A percentile compares a stretch with the other conserved stretches of the same genome.
Evolutionary conservation across 2,888 invertebrate species (phyloP).

Genomic region (Cerceris rybyensis): DNA sequence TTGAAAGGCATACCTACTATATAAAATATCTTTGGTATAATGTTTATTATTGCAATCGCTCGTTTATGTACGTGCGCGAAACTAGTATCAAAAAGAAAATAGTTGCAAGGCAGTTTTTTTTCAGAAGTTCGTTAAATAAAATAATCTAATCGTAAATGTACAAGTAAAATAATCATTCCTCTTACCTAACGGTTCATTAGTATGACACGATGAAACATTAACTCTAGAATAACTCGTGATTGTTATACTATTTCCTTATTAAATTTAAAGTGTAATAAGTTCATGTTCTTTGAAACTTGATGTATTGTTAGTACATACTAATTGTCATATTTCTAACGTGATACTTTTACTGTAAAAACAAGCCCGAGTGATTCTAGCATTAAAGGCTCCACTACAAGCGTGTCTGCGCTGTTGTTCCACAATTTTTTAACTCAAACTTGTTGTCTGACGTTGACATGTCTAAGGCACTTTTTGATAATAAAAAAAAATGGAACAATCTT

Average conservation of each 20-base stretch:
- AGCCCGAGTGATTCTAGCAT: constrained; percentile 1
- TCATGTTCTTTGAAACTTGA: neutral
- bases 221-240: neutral
- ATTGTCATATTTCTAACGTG: neutral
- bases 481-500: constrained; percentile 25
- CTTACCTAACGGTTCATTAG: neutral
- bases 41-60: constrained; percentile 73
- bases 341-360: neutral
- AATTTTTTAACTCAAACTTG: constrained; percentile 3
- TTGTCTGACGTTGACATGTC: constrained; percentile 11
- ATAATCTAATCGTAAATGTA: constrained; percentile 50
- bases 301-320: neutral
- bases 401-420: neutral
- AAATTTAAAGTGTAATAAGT: neutral
- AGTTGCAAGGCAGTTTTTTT: constrained; percentile 14
- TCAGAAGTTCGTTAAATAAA: constrained; percentile 51
- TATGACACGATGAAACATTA: neutral
- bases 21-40: constrained; percentile 79
- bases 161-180: constrained; percentile 31
- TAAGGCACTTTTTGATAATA: constrained; percentile 46
- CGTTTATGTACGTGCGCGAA: constrained; percentile 35
- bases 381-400: constrained; percentile 19
- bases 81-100: constrained; percentile 32
- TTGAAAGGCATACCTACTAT: constrained; percentile 44
- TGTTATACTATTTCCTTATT: neutral